Evolutionary conservation across 2,797 vertebrate genomes (phyloP).

Genomic region (Valencia hispanica): DNA sequence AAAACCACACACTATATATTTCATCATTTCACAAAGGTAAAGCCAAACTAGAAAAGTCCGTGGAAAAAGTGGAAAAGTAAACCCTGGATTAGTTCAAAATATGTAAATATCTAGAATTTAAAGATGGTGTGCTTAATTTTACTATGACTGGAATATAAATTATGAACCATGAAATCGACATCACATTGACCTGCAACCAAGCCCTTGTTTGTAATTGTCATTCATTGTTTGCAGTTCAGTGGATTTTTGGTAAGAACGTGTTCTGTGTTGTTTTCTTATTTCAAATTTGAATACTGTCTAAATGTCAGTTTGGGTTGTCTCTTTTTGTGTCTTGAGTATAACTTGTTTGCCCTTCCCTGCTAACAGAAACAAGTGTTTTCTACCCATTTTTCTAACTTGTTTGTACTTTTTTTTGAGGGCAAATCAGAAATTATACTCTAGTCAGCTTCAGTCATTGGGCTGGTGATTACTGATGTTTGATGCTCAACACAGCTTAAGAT

Average conservation of each 20-base stretch:
- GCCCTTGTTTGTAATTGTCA: not conserved
- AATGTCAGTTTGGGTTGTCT: constrained; percentile 1
- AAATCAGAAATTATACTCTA: not conserved
- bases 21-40: not conserved
- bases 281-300: not conserved
- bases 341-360: not conserved
- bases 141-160: not conserved
- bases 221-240: not conserved
- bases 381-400: not conserved
- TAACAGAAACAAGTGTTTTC: not conserved
- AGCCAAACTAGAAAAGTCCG: not conserved
- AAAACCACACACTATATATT: not conserved
- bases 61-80: too few relatives aligned
- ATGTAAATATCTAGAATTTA: too few relatives aligned
- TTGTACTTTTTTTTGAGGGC: not conserved
- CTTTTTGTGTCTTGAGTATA: not conserved
- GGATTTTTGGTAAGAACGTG: not conserved
- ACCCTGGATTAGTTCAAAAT: not conserved
- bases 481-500: too few relatives aligned
- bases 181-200: not conserved
- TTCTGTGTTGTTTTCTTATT: not conserved
- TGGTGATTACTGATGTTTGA: too few relatives aligned
- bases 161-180: not conserved
- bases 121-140: not conserved
- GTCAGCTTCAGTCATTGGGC: too few relatives aligned